Base-by-base conservation (phyloP, 2,888 invertebrate genomes). In the Trissoscelio sp. region DNA sequence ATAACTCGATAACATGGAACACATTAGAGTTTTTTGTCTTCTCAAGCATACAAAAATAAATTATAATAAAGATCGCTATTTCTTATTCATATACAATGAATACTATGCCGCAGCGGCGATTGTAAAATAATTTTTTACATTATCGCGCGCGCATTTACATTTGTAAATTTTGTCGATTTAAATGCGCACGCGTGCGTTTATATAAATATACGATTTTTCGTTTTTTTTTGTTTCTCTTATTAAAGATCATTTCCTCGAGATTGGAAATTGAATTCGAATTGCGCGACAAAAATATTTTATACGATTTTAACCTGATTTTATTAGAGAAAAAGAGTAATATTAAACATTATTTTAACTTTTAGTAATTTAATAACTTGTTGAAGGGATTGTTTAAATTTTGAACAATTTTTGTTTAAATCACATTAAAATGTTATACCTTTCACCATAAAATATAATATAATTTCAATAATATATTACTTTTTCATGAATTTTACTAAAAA, bases 41-140 rank as follows among this genome's bases (percentile, higher is more conserved):
- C 89, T 87, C 88, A 89, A 90, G 87, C 88, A 90, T 90, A 90
- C 85, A 90, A 90, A 90, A 90, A 90, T 90, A 90, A 90, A 90
- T 90, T 89, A 90, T 89, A 89, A 89, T 89, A 89, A 89, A 85
- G 87, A 88, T 88, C 86, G 87, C 88, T 89, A 88, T 88, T 57
- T 75, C 88, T 88, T 89, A 88, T 85, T 86, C 89, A 89, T 88
- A 84, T 89, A 89, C 88, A 88, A 84, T 88, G 89, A 89, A 89
- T 88, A 89, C 88, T 88, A 89, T 88, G 85, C 86, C 84, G 84
- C 84, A 85, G 57, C 12, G 73, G 81, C 81, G 62, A 3, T 73
- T 57, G 64, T 81, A 77, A 58, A 70, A 58, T 81, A 81, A 77
- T n/a, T n/a, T n/a, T 81, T 60, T 62, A 78, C 62, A 78, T 44